phyloP scores from a whole-genome alignment of 2,113 vertebrate species.

The Vulpes ferrilata region DNA sequence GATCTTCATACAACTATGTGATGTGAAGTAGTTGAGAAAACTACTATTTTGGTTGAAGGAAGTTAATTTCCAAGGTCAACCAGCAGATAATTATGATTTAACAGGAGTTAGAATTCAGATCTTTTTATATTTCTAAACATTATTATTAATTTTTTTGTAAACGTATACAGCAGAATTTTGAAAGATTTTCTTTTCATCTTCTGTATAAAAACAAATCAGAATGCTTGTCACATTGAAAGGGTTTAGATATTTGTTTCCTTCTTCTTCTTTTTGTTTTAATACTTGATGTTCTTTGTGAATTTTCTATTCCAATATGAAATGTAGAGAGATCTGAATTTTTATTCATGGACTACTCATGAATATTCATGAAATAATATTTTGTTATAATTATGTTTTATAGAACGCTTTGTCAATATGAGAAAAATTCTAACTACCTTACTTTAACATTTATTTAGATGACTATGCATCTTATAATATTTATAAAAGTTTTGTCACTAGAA shows the following conservation, averaged over 20 bases:
- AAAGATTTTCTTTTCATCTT: constrained; percentile 6
- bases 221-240: neutral
- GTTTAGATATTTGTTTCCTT: neutral
- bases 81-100: neutral
- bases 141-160: neutral
- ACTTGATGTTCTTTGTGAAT: neutral
- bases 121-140: neutral
- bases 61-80: neutral
- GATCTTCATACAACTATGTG: neutral
- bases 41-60: neutral
- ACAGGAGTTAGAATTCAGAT: neutral
- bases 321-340: neutral
- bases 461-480: neutral
- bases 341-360: neutral
- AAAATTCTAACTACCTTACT: neutral
- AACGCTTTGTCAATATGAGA: neutral
- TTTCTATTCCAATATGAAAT: neutral
- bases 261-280: too few species aligned
- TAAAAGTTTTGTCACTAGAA: neutral
- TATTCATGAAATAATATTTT: neutral
- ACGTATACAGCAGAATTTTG: neutral
- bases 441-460: neutral
- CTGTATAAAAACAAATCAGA: constrained; percentile 10
- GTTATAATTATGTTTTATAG: neutral
- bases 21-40: neutral